These are phyloP conservation scores for Timema cristinae DNA, from an alignment of 2,888 invertebrate genomes.

Conservation along the genomic window DNA sequence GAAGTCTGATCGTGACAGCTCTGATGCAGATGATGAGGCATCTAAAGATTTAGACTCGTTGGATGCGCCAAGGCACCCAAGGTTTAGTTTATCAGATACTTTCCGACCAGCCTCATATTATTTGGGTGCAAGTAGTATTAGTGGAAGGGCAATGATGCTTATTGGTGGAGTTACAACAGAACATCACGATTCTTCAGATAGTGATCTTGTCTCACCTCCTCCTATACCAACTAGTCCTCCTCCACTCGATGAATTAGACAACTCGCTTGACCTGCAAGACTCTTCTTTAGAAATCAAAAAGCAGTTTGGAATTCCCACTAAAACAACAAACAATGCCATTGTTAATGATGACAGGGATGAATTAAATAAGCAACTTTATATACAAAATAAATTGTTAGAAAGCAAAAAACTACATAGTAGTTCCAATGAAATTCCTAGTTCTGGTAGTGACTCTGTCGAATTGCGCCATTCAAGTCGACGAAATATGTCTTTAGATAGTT, in stretches of 20 bases:
- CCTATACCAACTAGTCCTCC: conserved; percentile 73
- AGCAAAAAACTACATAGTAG: neutral
- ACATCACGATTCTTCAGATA: conserved; percentile 74
- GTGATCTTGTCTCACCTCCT: conserved; percentile 73
- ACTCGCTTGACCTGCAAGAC: conserved; percentile 46
- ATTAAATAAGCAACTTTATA: too few species aligned
- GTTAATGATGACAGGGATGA: too few species aligned
- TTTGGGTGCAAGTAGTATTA: conserved; percentile 57
- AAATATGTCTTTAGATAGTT: conserved; percentile 49
- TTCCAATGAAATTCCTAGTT: conserved; percentile 16
- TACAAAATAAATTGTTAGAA: neutral
- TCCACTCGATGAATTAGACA: conserved; percentile 66
- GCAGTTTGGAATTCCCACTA: conserved; percentile 27
- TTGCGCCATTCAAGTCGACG: conserved; percentile 18
- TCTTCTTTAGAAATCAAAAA: conserved; percentile 39
- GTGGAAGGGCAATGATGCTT: conserved; percentile 30
- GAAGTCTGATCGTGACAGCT: conserved; percentile 50
- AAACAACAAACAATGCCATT: neutral
- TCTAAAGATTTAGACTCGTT: conserved; percentile 68
- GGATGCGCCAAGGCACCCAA: conserved; percentile 63
- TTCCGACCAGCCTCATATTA: conserved; percentile 87
- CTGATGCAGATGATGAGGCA: conserved; percentile 79
- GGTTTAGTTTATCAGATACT: conserved; percentile 83
- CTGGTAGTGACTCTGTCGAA: conserved; percentile 24
- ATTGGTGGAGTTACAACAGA: conserved; percentile 42